A percentile compares a stretch with the other conserved stretches of the same genome.
Conservation (phyloP, 2,113 vertebrate species). For the Stigmatopora argus region DNA sequence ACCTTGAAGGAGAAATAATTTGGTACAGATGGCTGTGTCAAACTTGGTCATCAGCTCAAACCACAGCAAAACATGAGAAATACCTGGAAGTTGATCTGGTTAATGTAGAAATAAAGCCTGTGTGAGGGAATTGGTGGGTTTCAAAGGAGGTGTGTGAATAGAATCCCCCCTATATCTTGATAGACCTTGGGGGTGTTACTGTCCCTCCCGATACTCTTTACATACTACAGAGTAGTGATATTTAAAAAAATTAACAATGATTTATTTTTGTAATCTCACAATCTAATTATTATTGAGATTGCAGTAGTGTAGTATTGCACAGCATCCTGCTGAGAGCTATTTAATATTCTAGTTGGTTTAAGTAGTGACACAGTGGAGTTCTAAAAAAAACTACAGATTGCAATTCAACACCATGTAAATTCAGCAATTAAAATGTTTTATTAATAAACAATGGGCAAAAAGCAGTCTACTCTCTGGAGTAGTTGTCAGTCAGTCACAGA, state of each 20-base stretch:
- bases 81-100: slow-evolving; percentile 13
- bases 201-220: not conserved
- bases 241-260: not conserved
- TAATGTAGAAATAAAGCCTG: slow-evolving; percentile 2
- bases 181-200: not conserved
- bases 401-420: too few species aligned
- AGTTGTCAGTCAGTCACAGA: too few species aligned
- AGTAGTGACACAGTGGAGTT: too few species aligned
- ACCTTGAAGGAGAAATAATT: slow-evolving; percentile 26
- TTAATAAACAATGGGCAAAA: too few species aligned
- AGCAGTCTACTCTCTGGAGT: too few species aligned
- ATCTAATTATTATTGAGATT: not conserved
- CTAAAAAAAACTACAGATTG: too few species aligned
- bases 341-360: not conserved
- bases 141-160: slow-evolving; percentile 30
- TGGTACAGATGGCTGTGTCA: slow-evolving; percentile 11
- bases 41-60: slow-evolving; percentile 20
- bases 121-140: slow-evolving; percentile 13
- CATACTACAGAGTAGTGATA: too few species aligned
- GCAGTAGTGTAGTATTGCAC: not conserved
- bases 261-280: not conserved
- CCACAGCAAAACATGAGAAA: slow-evolving; percentile 7
- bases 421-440: too few species aligned
- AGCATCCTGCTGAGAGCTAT: not conserved
- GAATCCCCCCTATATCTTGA: slow-evolving; percentile 14